Percentiles rank a stretch among this genome's conserved stretches.
These are phyloP conservation scores for Pristionchus pacificus DNA, from an alignment of 1,140 invertebrate genomes.

Conservation along the genomic window DNA sequence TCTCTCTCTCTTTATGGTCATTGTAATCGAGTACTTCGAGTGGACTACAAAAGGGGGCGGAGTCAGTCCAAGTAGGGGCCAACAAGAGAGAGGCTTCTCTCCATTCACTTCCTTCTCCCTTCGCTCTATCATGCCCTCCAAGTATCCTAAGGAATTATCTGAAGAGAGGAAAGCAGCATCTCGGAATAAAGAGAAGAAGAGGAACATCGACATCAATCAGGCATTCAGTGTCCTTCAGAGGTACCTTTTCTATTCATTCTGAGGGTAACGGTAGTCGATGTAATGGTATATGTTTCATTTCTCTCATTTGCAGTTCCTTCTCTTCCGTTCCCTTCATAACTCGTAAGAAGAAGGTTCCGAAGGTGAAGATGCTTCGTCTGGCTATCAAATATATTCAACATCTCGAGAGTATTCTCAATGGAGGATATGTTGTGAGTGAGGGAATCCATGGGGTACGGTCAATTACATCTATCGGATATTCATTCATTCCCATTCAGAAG, in stretches of 20 bases:
- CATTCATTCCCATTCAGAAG: not conserved
- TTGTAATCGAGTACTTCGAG: too few species aligned
- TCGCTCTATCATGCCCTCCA: not conserved
- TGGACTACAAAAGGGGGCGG: too few species aligned
- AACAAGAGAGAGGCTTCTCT: too few species aligned
- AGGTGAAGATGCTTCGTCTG: not conserved
- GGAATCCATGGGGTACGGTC: not conserved
- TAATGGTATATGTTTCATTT: not conserved
- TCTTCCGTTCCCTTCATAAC: not conserved
- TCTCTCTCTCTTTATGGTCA: too few species aligned
- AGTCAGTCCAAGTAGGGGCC: too few species aligned
- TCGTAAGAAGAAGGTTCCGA: not conserved
- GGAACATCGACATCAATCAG: not conserved
- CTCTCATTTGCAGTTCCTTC: not conserved
- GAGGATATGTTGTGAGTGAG: not conserved
- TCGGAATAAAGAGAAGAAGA: not conserved
- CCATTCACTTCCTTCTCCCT: too few species aligned
- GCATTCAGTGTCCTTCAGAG: not conserved
- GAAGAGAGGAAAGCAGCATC: not conserved
- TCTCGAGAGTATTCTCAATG: not conserved
- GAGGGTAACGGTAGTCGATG: not conserved
- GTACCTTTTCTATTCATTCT: not conserved
- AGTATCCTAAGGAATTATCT: not conserved
- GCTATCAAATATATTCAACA: not conserved
- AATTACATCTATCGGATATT: not conserved